Percentiles rank a stretch among this genome's conserved stretches.
Conservation (phyloP, 2,797 vertebrate genomes). For the Myiotriccus ornatus region DNA sequence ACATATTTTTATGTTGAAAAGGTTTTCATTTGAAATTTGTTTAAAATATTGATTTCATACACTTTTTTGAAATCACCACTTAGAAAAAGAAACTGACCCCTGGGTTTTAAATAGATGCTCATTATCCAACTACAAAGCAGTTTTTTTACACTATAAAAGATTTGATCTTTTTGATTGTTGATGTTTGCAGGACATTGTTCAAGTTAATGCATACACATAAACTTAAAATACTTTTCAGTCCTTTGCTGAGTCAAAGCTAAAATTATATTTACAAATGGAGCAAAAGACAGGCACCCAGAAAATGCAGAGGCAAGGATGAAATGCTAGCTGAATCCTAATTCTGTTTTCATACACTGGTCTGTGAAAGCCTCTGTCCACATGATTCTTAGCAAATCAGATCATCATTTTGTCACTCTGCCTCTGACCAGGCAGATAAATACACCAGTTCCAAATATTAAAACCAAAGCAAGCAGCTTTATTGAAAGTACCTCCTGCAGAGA, state of each 20-base stretch:
- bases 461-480: neutral
- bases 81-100: neutral
- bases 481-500: slow-evolving; percentile 1
- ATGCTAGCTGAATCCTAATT: slow-evolving; percentile 22
- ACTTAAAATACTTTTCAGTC: neutral
- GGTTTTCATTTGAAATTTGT: neutral
- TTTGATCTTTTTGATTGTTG: neutral
- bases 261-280: neutral
- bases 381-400: neutral
- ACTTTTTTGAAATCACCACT: neutral
- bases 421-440: slow-evolving; percentile 1
- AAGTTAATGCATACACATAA: neutral
- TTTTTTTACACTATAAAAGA: neutral
- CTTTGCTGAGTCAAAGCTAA: neutral
- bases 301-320: neutral
- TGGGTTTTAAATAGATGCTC: neutral
- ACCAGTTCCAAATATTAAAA: neutral
- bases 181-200: neutral
- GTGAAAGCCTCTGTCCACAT: neutral
- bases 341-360: neutral
- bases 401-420: slow-evolving; percentile 5
- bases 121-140: neutral
- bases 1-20: neutral
- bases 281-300: neutral
- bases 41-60: neutral